phyloP scores from a whole-genome alignment of 2,113 vertebrate species.

The Malurus melanocephalus region DNA sequence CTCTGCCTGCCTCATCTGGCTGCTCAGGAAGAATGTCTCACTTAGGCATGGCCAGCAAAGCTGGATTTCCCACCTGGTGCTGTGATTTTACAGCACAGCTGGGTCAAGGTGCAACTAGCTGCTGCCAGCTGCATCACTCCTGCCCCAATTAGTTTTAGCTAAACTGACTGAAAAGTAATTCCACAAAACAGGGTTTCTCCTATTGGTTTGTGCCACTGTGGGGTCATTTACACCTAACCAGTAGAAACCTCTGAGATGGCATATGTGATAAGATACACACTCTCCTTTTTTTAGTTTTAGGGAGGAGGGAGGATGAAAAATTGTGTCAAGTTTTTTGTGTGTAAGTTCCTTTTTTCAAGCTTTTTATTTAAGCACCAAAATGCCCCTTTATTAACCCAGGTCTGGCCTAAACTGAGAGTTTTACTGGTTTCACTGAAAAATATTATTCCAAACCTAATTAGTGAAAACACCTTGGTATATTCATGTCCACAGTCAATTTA shows the following conservation, averaged over 20 bases:
- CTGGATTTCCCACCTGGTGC: neutral
- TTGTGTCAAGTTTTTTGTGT: neutral
- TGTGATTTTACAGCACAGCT: neutral
- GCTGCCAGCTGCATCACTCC: neutral
- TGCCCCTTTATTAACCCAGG: neutral
- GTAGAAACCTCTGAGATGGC: neutral
- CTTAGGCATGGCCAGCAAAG: neutral
- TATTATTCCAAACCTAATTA: neutral
- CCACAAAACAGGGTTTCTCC: neutral
- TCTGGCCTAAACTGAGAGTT: neutral
- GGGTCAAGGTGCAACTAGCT: neutral
- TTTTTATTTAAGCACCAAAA: neutral
- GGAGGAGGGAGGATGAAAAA: neutral
- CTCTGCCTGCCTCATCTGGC: neutral
- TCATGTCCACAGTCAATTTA: neutral
- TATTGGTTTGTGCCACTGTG: neutral
- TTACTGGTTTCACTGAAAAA: neutral
- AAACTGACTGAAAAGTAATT: neutral
- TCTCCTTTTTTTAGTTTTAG: neutral
- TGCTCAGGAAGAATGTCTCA: rapidly evolving
- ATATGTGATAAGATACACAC: neutral
- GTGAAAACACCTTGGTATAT: neutral
- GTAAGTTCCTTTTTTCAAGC: neutral
- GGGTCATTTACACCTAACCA: neutral
- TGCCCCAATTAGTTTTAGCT: neutral